Percentiles rank a stretch among this genome's conserved stretches.
Evolutionary conservation across 2,797 vertebrate species (phyloP).

Genomic region (Falco berigora): DNA sequence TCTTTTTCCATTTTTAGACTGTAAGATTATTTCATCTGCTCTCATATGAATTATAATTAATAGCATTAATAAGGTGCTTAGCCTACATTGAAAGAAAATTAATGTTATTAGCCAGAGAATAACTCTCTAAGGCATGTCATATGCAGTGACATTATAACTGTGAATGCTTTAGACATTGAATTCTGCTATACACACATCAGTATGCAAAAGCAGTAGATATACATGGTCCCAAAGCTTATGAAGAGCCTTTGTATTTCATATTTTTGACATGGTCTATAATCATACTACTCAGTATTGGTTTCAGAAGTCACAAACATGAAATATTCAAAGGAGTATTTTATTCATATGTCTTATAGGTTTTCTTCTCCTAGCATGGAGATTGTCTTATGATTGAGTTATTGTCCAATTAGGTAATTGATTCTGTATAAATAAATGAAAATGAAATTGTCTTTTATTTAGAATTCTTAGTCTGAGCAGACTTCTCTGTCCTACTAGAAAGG

Average conservation of each 20-base stretch:
- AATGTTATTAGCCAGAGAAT: conserved; percentile 39
- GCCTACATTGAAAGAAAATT: conserved; percentile 36
- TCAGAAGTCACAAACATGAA: neutral
- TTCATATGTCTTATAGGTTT: neutral
- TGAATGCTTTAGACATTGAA: neutral
- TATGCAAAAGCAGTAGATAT: neutral
- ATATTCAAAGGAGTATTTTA: neutral
- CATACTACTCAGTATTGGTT: neutral
- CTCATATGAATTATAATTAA: conserved; percentile 39
- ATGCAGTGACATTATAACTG: neutral
- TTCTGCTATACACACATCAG: neutral
- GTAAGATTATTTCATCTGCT: conserved; percentile 19
- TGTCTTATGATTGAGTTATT: neutral
- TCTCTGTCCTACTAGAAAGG: neutral
- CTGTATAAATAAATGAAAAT: neutral
- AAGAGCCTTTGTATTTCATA: neutral
- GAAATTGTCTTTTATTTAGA: neutral
- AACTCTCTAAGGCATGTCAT: conserved; percentile 1
- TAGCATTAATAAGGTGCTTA: conserved; percentile 33
- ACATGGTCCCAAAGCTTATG: neutral
- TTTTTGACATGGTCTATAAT: neutral
- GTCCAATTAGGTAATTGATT: neutral
- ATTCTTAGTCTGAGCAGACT: neutral
- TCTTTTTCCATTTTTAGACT: conserved; percentile 4
- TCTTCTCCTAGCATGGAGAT: neutral